These are phyloP conservation scores for Pemphredon lugubris DNA, from an alignment of 2,888 invertebrate species.

Conservation along the genomic window DNA sequence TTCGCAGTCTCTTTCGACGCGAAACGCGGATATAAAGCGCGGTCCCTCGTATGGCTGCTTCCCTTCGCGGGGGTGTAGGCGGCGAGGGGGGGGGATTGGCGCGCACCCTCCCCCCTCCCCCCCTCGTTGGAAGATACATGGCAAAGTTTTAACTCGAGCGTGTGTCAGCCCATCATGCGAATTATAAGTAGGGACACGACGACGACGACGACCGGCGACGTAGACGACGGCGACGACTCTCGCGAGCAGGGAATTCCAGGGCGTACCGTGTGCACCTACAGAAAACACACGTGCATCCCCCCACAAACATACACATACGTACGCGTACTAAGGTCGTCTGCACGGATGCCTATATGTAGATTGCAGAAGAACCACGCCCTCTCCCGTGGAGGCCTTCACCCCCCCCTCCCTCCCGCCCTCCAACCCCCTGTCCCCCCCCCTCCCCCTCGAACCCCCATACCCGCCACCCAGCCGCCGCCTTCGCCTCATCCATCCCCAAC, in stretches of 20 bases:
- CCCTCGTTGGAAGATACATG: constrained; percentile 63
- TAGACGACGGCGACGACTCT: constrained; percentile 30
- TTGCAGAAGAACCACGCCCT: constrained; percentile 80
- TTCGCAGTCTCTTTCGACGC: constrained; percentile 56
- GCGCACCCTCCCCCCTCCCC: no score
- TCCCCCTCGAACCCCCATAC: constrained; percentile 71
- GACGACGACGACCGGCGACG: constrained; percentile 38
- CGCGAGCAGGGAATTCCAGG: constrained; percentile 44
- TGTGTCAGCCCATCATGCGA: constrained; percentile 74
- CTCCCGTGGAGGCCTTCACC: constrained; percentile 67
- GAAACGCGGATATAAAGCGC: constrained; percentile 51
- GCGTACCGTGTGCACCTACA: constrained; percentile 51
- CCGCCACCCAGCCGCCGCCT: constrained; percentile 60
- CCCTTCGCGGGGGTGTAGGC: no score
- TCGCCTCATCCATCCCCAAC: constrained; percentile 73
- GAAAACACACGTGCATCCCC: constrained; percentile 51
- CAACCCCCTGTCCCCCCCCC: constrained; percentile 61
- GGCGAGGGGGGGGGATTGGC: constrained; percentile 35
- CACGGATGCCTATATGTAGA: constrained; percentile 74
- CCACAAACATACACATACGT: constrained; percentile 55
- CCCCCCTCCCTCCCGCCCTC: constrained; percentile 52
- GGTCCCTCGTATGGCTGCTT: constrained; percentile 50
- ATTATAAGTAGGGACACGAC: constrained; percentile 70
- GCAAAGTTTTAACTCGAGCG: constrained; percentile 74
- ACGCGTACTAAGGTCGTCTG: constrained; percentile 65